phyloP scores from a whole-genome alignment of 2,113 vertebrate species.

The Cyprinodon tularosa region DNA sequence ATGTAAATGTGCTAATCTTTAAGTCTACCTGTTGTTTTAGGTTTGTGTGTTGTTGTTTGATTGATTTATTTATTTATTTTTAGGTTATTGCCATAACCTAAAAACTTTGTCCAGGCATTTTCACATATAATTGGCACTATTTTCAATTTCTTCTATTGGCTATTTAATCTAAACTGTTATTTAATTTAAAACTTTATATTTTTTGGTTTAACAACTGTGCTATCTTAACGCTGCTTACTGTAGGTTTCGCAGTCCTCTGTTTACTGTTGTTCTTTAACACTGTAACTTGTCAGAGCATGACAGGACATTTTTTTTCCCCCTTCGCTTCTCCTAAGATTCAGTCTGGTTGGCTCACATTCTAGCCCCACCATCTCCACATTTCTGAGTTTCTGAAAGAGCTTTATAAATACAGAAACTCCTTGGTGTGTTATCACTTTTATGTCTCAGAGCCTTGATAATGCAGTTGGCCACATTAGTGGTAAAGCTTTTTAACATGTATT shows the following conservation, averaged over 20 bases:
- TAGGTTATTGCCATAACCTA: background rate
- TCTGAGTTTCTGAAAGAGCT: background rate
- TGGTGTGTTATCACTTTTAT: background rate
- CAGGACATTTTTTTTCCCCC: background rate
- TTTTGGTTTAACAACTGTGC: no score
- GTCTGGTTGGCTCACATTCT: background rate
- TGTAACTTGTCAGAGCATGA: background rate
- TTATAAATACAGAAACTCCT: no score
- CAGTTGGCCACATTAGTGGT: no score
- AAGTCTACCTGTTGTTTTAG: background rate
- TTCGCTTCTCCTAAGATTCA: background rate
- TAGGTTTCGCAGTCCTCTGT: background rate
- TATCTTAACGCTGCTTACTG: no score
- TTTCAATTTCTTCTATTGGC: background rate
- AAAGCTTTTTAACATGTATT: no score
- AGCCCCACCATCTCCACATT: background rate
- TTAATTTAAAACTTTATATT: background rate
- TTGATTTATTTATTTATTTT: no score
- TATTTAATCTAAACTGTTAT: no score
- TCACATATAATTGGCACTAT: background rate
- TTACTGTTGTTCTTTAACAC: background rate
- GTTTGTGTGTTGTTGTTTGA: no score
- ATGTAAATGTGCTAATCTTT: background rate
- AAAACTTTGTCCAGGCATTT: background rate
- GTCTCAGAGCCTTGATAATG: background rate